Percentiles rank a stretch among this genome's conserved stretches.
Conservation (phyloP, 2,888 invertebrate genomes). For the Torymus texanus region DNA sequence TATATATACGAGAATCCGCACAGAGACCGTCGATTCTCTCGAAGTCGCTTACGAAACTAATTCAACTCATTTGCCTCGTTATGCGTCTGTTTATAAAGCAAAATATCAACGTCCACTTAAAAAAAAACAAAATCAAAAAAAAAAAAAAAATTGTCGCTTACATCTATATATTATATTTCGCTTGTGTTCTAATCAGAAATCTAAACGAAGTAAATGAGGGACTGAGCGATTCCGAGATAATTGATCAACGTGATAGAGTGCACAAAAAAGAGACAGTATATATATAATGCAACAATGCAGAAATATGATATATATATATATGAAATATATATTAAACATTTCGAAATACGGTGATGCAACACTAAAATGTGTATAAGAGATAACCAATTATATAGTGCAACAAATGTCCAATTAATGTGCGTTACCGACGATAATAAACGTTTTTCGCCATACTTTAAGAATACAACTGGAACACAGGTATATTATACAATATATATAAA, state of each 20-base stretch:
- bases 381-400: constrained; percentile 14
- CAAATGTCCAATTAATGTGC: constrained; percentile 39
- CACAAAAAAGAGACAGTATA: background rate
- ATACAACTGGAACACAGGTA: constrained; percentile 42
- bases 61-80: background rate
- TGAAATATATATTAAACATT: constrained; percentile 7
- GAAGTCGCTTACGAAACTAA: background rate
- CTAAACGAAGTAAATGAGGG: background rate
- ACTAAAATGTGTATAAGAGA: constrained; percentile 39
- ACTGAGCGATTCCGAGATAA: background rate
- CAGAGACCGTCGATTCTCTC: constrained; percentile 4
- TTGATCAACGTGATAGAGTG: constrained; percentile 24
- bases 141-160: constrained; percentile 15
- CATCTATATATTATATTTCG: no score
- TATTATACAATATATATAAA: constrained; percentile 40
- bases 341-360: constrained; percentile 24
- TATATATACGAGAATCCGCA: background rate
- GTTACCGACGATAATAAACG: constrained; percentile 33
- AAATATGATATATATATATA: background rate
- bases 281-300: background rate
- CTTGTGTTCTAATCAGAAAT: background rate
- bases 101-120: constrained; percentile 12
- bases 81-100: background rate
- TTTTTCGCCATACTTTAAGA: constrained; percentile 22
- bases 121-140: background rate